Evolutionary conservation across 1,140 invertebrate species (phyloP), one percentile per base, ranked within the genome.

Genomic region (Drosophila guanche): DNA sequence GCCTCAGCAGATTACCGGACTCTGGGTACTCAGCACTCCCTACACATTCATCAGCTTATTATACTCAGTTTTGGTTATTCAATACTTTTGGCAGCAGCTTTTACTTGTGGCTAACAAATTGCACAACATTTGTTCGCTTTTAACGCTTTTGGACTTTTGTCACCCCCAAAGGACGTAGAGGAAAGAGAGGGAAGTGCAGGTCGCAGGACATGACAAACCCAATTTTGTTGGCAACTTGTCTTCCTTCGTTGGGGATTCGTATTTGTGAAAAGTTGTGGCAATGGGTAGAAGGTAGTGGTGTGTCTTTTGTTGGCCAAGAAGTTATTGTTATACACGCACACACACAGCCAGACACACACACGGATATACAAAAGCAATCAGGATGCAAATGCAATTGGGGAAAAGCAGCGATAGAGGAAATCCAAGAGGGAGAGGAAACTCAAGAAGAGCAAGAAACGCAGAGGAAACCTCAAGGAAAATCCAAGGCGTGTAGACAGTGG

Each of bases 331-430:
- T n/a, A 55, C 33, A 12, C 25, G 6, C 25, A 27, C 54, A 57
- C 14, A 42, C 16, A 20, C 16, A 20, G 16, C 16, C 41, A 46
- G 20, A 53, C 8, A 27, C 22, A 22, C 52, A 55, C 5, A 33
- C 2, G 53, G 53, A 23, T 16, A 47, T 54, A 12, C 51, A 58
- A 76, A 74, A 42, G 81, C 81, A 86, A 80, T 84, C 67, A 67
- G 67, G 67, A 84, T 84, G 72, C 67, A 86, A 85, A 85, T 86
- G 72, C 81, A 77, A 40, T 76, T 70, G 80, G 33, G 53, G 45
- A 73, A 45, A 51, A 7, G 20, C 47, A 65, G 46, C 27, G 7
- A 29, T 27, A 29, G 16, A 55, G 65, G 37, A 48, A 59, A n/a
- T 14, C 12, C 48, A 16, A 51, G 14, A 46, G 25, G 25, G 16